A percentile compares a stretch with the other conserved stretches of the same genome.
phyloP scores from a whole-genome alignment of 2,888 invertebrate species.

The Nemotelus nigrinus region DNA sequence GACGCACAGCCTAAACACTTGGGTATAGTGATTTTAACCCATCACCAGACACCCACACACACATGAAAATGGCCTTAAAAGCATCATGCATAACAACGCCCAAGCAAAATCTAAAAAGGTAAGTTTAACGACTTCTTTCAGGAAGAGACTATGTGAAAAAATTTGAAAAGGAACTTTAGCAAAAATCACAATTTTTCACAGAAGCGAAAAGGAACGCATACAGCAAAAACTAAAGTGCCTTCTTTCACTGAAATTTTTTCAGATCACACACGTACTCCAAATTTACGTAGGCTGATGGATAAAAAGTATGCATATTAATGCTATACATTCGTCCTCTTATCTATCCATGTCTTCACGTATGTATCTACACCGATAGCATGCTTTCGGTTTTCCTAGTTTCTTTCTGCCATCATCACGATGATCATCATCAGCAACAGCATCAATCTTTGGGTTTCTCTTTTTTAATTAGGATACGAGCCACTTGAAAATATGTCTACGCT shows the following conservation, averaged over 20 bases:
- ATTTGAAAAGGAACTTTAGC: background rate
- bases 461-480: conserved; percentile 19
- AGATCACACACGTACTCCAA: background rate
- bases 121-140: conserved; percentile 17
- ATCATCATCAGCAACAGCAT: background rate
- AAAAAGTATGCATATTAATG: background rate
- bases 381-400: too few relatives aligned
- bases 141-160: background rate
- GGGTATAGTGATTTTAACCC: background rate
- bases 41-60: background rate
- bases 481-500: conserved; percentile 4
- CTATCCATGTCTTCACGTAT: too few relatives aligned
- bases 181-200: background rate
- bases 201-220: background rate
- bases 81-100: background rate
- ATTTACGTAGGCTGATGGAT: too few relatives aligned
- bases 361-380: too few relatives aligned
- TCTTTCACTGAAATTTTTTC: background rate
- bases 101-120: background rate
- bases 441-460: background rate
- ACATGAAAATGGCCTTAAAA: conserved; percentile 6
- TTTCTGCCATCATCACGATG: background rate
- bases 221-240: background rate
- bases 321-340: too few relatives aligned
- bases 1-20: background rate